Percentiles rank a stretch among this genome's conserved stretches.
Evolutionary conservation across 1,140 invertebrate species (phyloP).

Genomic region (Achroia grisella): DNA sequence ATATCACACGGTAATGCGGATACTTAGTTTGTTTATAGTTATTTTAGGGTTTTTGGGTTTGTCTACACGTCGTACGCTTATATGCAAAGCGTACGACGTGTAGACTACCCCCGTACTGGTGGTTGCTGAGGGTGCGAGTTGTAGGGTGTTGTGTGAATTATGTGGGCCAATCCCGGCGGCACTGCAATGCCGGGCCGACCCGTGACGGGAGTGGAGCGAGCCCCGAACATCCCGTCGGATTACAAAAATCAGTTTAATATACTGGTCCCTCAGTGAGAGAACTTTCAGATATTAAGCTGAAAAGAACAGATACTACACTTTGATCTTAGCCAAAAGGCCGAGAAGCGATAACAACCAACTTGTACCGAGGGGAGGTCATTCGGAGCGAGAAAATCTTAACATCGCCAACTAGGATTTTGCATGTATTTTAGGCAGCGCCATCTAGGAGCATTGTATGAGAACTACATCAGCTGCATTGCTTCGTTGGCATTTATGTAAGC

Average conservation of each 20-base stretch:
- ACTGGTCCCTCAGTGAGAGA: constrained; percentile 9
- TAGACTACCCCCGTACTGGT: no score
- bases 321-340: constrained; percentile 10
- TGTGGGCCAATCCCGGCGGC: constrained; percentile 6
- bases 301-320: constrained; percentile 10
- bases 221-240: not conserved
- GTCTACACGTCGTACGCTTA: no score
- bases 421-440: no score
- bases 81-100: no score
- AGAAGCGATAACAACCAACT: constrained; percentile 4
- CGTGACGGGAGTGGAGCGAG: constrained; percentile 6
- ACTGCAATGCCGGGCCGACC: constrained; percentile 4
- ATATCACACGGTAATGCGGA: no score
- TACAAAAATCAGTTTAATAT: constrained; percentile 12
- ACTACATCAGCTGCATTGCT: no score
- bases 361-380: not conserved
- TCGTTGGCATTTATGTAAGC: no score
- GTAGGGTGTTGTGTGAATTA: not conserved
- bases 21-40: no score
- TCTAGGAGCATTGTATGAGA: no score
- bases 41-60: no score
- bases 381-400: not conserved
- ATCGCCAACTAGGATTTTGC: not conserved
- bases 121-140: no score
- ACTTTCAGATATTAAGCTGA: constrained; percentile 12